Evolutionary conservation across 1,140 invertebrate genomes (phyloP), one percentile per base, ranked within the genome.

Genomic region (Nebria ingens): DNA sequence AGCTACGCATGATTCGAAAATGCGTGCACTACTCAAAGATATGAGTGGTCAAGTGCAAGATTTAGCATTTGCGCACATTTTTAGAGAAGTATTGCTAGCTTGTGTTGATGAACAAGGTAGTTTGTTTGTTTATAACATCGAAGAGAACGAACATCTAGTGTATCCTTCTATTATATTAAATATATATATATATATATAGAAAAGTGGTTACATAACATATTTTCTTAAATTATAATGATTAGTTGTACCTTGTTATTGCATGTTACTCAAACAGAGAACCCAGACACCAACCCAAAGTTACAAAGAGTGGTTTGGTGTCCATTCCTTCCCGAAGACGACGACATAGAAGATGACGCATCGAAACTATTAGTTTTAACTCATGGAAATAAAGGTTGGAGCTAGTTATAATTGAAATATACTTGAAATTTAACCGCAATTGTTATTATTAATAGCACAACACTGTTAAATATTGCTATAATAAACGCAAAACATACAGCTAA

Each of bases 301-400:
- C 79, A 85, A 63, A 73, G 86, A 54, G 78, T 91, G 2, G 88
- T 94, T 60, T 97, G 93, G 93, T 96, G 93, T 71, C 90, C 91
- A 0, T 97, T 86, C 73, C 86, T 96, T 56, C 86, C 89, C 12
- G 80, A 84, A 49, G 71, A 81, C 54, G 64, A 64, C 38, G 77
- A 82, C 45, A 63, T 73, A 29, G 78, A 82, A 54, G 85, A 87
- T 21, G 87, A 91, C 64, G 79, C 82, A n/a, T 82, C 85, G 2
- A 82, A 84, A 61, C 74, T 94, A 53, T 75, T 95, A 58, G 84
- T 92, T 49, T 79, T 91, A 56, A 87, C 89, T 2, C 83, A 91
- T 64, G 84, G 83, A 50, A 81, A 82, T 60, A 82, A 77, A 72
- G 81, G 86, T 83, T n/a, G 65, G 62, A 17, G 21, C 25, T 53